phyloP scores from a whole-genome alignment of 2,797 vertebrate genomes.

The Diglossa cyanea region DNA sequence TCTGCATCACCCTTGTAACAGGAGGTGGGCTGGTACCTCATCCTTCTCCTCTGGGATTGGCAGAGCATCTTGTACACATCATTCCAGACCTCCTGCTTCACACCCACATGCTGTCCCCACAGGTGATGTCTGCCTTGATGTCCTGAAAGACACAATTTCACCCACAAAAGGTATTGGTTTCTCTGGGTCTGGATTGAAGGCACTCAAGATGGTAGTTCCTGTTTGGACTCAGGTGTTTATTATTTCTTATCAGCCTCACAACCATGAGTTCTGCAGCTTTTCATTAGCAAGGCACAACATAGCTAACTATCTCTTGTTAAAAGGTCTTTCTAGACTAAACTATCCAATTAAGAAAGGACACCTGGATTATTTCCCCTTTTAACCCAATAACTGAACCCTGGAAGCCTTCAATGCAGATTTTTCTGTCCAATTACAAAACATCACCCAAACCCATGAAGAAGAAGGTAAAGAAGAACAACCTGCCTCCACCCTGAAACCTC shows the following conservation, averaged over 20 bases:
- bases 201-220: accelerated
- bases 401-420: accelerated
- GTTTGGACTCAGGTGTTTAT: background rate
- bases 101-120: background rate
- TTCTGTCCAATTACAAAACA: background rate
- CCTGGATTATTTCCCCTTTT: background rate
- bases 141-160: background rate
- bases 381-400: background rate
- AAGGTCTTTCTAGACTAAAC: background rate
- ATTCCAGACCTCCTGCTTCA: background rate
- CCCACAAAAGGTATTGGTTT: background rate
- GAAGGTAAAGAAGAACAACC: background rate
- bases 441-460: background rate
- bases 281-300: background rate
- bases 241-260: background rate
- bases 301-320: background rate
- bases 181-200: background rate
- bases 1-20: background rate
- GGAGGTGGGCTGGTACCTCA: background rate
- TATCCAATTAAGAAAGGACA: background rate
- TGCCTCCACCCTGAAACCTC: background rate
- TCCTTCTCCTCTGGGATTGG: background rate
- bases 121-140: background rate
- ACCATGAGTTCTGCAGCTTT: background rate
- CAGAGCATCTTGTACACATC: background rate